phyloP scores from a whole-genome alignment of 2,113 vertebrate genomes.

The Lontra canadensis region DNA sequence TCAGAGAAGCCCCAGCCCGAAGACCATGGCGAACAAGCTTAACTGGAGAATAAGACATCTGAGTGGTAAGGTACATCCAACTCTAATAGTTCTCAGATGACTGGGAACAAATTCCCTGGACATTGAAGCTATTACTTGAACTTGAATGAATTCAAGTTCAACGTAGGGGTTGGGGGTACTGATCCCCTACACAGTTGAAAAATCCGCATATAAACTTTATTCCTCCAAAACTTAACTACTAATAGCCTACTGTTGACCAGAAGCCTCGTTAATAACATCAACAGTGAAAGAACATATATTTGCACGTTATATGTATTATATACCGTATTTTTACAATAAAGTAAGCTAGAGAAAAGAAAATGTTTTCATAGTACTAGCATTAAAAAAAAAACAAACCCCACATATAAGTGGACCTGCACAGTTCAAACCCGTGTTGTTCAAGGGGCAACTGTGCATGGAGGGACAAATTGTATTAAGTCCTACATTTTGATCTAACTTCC shows the following conservation, averaged over 20 bases:
- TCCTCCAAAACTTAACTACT: neutral
- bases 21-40: neutral
- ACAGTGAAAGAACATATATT: neutral
- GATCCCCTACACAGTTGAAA: neutral
- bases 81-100: neutral
- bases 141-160: neutral
- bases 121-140: neutral
- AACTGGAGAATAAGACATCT: neutral
- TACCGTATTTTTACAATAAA: neutral
- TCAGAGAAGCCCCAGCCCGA: neutral
- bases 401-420: neutral
- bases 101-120: neutral
- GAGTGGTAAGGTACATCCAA: neutral
- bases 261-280: neutral
- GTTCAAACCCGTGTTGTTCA: neutral
- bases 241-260: neutral
- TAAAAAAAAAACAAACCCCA: neutral
- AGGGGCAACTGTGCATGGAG: neutral
- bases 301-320: neutral
- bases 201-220: neutral
- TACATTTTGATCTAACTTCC: neutral
- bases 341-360: neutral
- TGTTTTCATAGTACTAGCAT: neutral
- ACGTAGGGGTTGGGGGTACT: neutral
- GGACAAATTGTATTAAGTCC: neutral